Conservation (phyloP, 2,113 vertebrate genomes). For the Halichoeres trimaculatus region DNA sequence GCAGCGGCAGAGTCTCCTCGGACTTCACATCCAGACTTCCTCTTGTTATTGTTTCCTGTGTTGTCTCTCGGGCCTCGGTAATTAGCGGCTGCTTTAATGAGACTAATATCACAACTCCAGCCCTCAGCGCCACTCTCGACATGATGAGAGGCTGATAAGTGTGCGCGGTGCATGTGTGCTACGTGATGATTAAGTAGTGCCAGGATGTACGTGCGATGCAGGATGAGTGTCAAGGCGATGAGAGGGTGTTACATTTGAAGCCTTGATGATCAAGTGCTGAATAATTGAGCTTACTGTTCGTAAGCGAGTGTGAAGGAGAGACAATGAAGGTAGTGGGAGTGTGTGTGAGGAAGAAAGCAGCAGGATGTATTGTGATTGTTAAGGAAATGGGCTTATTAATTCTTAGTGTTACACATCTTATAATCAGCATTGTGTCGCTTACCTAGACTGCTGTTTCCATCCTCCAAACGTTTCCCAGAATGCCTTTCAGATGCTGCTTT, state of each 20-base stretch:
- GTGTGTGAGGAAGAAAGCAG: neutral
- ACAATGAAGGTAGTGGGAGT: slow-evolving; percentile 37
- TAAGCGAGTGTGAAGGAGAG: slow-evolving; percentile 41
- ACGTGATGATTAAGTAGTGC: slow-evolving; percentile 46
- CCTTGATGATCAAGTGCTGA: slow-evolving; percentile 61
- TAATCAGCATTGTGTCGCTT: neutral
- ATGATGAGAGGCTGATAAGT: slow-evolving; percentile 56
- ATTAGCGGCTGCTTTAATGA: slow-evolving; percentile 69
- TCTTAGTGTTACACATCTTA: neutral
- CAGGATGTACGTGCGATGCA: slow-evolving; percentile 53
- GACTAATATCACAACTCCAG: slow-evolving; percentile 66
- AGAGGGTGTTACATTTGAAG: slow-evolving; percentile 62
- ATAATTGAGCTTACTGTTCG: slow-evolving; percentile 58
- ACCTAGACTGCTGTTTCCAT: neutral
- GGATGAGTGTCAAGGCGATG: slow-evolving; percentile 50
- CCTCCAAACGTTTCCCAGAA: neutral
- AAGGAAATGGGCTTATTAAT: slow-evolving; percentile 7
- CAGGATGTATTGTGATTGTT: neutral
- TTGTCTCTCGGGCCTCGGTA: slow-evolving; percentile 55
- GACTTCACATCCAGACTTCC: slow-evolving; percentile 46
- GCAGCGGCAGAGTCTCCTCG: slow-evolving; percentile 25
- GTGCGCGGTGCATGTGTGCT: slow-evolving; percentile 37
- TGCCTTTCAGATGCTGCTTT: neutral
- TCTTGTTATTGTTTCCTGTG: slow-evolving; percentile 58
- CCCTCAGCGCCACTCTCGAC: slow-evolving; percentile 45